Percentiles rank a stretch among this genome's conserved stretches.
phyloP scores from a whole-genome alignment of 2,797 vertebrate genomes.

The Channallabes apus region DNA sequence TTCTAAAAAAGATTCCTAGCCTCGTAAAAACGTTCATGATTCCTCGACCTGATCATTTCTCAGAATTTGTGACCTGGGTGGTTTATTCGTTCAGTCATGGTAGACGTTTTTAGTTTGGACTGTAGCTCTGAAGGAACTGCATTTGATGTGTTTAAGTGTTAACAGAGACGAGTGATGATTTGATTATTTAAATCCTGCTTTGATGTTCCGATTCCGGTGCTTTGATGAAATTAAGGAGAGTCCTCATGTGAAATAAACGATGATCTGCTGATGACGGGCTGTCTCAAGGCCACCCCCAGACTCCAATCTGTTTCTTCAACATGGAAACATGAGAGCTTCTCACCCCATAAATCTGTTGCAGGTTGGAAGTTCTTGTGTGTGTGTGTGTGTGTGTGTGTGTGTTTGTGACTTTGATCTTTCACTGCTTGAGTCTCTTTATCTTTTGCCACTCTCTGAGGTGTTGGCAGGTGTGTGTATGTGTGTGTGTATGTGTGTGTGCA shows the following conservation, averaged over 20 bases:
- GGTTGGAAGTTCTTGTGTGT: background rate
- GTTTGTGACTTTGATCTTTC: conserved; percentile 11
- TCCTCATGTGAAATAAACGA: background rate
- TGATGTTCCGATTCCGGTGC: background rate
- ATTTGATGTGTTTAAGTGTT: background rate
- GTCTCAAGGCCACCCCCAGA: background rate
- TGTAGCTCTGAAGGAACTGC: background rate
- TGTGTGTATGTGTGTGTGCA: conserved; percentile 12
- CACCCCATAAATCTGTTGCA: background rate
- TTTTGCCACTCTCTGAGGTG: background rate
- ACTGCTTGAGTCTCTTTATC: background rate
- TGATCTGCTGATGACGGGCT: background rate
- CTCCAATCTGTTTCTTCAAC: background rate
- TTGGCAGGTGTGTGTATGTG: conserved; percentile 25
- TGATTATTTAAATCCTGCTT: background rate
- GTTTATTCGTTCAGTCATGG: background rate
- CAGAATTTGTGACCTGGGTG: background rate
- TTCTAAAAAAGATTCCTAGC: background rate
- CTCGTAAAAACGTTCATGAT: background rate
- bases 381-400: conserved; percentile 20
- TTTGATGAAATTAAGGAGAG: background rate
- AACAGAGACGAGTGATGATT: background rate
- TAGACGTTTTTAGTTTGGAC: background rate
- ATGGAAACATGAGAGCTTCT: background rate
- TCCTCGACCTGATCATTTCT: background rate